phyloP scores from a whole-genome alignment of 2,113 vertebrate genomes.

The Ceyx margarethae region DNA sequence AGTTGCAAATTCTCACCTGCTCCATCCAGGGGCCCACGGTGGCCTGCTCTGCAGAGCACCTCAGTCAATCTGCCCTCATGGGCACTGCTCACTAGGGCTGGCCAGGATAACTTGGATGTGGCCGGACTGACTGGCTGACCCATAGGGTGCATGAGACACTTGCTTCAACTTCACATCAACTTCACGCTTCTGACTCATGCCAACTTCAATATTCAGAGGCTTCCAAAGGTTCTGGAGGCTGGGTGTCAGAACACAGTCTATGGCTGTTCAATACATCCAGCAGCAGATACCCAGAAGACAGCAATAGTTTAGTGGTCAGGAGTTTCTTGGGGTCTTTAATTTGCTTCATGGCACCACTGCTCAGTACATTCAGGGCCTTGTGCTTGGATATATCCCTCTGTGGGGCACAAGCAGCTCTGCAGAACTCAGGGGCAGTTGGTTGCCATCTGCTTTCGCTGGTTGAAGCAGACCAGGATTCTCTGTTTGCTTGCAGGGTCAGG shows the following conservation, averaged over 20 bases:
- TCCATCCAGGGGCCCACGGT: background rate
- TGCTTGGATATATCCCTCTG: background rate
- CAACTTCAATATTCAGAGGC: background rate
- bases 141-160: background rate
- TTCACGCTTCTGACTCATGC: too few species aligned
- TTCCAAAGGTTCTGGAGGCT: background rate
- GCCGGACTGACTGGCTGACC: background rate
- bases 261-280: background rate
- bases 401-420: background rate
- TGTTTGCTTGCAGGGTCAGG: background rate
- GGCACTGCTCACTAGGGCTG: background rate
- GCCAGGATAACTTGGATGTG: background rate
- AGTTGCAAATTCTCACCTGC: background rate
- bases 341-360: background rate
- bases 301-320: background rate
- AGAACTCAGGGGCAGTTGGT: background rate
- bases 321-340: background rate
- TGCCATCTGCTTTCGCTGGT: background rate
- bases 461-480: background rate
- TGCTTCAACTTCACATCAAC: too few species aligned
- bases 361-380: background rate
- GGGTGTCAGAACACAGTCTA: background rate
- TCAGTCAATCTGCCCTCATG: fast-evolving
- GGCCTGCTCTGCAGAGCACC: background rate
- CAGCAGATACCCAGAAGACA: background rate